Evolutionary conservation across 2,113 vertebrate species (phyloP).

Genomic region (Cromileptes altivelis): DNA sequence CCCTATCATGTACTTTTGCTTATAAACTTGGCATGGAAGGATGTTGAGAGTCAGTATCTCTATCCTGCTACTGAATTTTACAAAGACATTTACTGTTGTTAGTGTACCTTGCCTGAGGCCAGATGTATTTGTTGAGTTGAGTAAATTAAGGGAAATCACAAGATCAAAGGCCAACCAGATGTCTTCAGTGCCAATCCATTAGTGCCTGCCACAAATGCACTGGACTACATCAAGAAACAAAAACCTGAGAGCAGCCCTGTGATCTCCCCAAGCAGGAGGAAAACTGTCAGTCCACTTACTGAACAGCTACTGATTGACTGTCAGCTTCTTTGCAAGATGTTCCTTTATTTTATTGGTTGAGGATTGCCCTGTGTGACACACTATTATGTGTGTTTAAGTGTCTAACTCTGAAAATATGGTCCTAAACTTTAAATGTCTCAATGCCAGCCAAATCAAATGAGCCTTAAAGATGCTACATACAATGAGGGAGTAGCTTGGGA

Average conservation of each 20-base stretch:
- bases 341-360: neutral
- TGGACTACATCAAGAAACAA: neutral
- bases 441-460: neutral
- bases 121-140: neutral
- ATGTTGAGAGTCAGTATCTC: neutral
- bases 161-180: neutral
- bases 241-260: neutral
- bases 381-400: neutral
- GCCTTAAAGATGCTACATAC: neutral
- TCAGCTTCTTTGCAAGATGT: neutral
- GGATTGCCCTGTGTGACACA: neutral
- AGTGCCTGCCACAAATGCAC: neutral
- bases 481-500: neutral
- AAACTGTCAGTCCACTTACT: too few relatives aligned
- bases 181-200: neutral
- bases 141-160: neutral
- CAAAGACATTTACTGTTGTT: neutral
- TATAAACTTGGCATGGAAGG: neutral
- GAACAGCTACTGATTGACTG: neutral
- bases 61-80: neutral
- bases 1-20: neutral
- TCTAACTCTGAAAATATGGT: neutral
- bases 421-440: neutral
- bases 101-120: neutral
- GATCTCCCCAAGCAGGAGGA: neutral